Evolutionary conservation across 92 coral and sea anemone species (phyloP).

Genomic region (Umimayanthus chanpuru): DNA sequence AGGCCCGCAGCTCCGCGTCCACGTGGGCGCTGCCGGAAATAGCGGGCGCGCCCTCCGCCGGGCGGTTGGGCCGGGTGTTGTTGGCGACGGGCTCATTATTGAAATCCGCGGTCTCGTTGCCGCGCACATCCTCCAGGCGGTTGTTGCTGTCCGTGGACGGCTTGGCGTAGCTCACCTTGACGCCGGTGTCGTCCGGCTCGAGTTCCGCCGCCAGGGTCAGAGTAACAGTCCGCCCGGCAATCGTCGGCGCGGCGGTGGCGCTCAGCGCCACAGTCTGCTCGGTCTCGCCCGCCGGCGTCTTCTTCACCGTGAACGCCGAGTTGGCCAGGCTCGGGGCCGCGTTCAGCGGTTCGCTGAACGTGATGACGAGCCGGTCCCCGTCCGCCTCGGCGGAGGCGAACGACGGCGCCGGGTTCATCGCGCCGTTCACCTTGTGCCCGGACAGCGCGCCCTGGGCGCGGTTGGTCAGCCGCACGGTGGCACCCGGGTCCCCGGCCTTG

Average conservation of each 20-base stretch:
- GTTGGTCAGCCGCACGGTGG: conserved; percentile 18
- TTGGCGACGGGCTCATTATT: conserved; percentile 15
- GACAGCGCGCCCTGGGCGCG: conserved; percentile 20
- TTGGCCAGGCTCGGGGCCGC: conserved; percentile 19
- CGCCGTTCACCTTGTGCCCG: conserved; percentile 18
- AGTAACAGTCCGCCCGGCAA: conserved; percentile 10
- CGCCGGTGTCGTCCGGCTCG: conserved; percentile 19
- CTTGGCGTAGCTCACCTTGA: conserved; percentile 16
- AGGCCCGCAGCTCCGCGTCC: conserved; percentile 19
- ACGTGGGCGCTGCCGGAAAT: conserved; percentile 17
- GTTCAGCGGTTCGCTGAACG: conserved; percentile 14
- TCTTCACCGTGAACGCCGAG: conserved; percentile 17
- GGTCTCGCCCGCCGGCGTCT: conserved; percentile 13
- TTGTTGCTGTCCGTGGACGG: conserved; percentile 14
- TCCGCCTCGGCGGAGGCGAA: conserved; percentile 16
- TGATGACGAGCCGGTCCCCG: conserved; percentile 18
- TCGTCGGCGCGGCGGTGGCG: conserved; percentile 11
- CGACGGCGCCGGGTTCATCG: conserved; percentile 18
- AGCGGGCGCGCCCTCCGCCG: conserved; percentile 20
- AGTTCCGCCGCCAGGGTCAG: conserved; percentile 15
- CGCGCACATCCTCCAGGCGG: conserved; percentile 6
- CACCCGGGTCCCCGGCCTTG: conserved; percentile 1
- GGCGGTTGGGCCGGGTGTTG: conserved; percentile 18
- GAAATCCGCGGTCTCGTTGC: conserved; percentile 17
- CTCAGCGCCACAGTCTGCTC: conserved; percentile 11